phyloP scores from a whole-genome alignment of 2,113 vertebrate genomes.

The Triplophysa dalaica region DNA sequence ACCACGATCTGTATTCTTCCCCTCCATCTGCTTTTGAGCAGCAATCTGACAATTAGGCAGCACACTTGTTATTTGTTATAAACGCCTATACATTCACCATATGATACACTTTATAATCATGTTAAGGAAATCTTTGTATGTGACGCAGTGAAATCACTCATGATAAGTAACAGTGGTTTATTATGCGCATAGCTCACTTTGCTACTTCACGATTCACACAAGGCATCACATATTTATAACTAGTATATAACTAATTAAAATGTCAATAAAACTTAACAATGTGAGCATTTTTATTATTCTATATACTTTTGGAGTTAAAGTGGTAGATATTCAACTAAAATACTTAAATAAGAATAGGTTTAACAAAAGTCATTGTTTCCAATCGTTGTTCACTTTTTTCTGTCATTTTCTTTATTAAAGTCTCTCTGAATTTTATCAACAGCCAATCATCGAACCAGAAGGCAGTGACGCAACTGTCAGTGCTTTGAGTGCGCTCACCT shows the following conservation, averaged over 20 bases:
- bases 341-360: background rate
- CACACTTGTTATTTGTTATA: slow-evolving; percentile 16
- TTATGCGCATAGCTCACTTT: too few species aligned
- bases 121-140: background rate
- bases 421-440: background rate
- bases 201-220: too few species aligned
- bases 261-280: too few species aligned
- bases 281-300: background rate
- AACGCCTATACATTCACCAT: background rate
- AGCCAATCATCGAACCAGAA: slow-evolving; percentile 38
- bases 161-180: too few species aligned
- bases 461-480: slow-evolving; percentile 41
- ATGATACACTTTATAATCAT: background rate
- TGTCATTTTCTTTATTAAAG: background rate
- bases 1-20: slow-evolving; percentile 39
- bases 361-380: background rate
- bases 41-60: slow-evolving; percentile 2
- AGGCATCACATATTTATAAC: too few species aligned
- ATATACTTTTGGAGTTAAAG: background rate
- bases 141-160: background rate
- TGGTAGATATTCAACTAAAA: background rate
- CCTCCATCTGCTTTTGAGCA: background rate
- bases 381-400: background rate
- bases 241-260: too few species aligned
- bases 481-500: slow-evolving; percentile 50